phyloP scores from a whole-genome alignment of 1,140 invertebrate genomes.

The Drosophila pachea region DNA sequence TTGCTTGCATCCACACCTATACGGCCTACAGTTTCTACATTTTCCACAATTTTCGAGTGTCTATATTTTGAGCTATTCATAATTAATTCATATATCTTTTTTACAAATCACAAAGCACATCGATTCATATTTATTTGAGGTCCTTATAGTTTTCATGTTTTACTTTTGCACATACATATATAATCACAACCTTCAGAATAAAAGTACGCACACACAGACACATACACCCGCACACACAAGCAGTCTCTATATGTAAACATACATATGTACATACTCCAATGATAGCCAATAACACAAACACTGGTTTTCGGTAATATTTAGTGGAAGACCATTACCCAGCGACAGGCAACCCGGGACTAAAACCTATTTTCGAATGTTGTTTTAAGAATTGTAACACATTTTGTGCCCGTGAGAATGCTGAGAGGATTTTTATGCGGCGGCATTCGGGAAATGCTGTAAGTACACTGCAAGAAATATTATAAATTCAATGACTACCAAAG shows the following conservation, averaged over 20 bases:
- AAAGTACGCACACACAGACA: constrained; percentile 5
- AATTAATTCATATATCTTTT: too few relatives aligned
- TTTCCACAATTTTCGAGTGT: neutral
- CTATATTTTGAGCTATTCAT: too few relatives aligned
- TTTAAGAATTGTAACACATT: constrained; percentile 34
- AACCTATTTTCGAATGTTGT: constrained; percentile 37
- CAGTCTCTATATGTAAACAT: neutral
- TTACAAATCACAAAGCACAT: neutral
- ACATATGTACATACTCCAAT: constrained; percentile 30
- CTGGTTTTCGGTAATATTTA: constrained; percentile 32
- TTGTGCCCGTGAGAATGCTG: constrained; percentile 18
- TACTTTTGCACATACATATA: neutral
- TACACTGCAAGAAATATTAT: constrained; percentile 9
- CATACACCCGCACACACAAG: too few relatives aligned
- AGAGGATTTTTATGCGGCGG: constrained; percentile 34
- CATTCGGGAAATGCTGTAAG: constrained; percentile 15
- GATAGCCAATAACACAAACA: constrained; percentile 37
- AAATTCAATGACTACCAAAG: neutral
- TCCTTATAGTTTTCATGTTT: neutral
- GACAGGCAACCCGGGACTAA: constrained; percentile 57
- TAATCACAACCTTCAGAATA: constrained; percentile 33
- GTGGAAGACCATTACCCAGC: constrained; percentile 54
- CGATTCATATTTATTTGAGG: neutral
- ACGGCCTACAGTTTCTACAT: too few relatives aligned
- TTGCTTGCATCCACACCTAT: too few relatives aligned